A percentile compares a stretch with the other conserved stretches of the same genome.
Conservation (phyloP, 2,888 invertebrate genomes). For the Oxytorus armatus region DNA sequence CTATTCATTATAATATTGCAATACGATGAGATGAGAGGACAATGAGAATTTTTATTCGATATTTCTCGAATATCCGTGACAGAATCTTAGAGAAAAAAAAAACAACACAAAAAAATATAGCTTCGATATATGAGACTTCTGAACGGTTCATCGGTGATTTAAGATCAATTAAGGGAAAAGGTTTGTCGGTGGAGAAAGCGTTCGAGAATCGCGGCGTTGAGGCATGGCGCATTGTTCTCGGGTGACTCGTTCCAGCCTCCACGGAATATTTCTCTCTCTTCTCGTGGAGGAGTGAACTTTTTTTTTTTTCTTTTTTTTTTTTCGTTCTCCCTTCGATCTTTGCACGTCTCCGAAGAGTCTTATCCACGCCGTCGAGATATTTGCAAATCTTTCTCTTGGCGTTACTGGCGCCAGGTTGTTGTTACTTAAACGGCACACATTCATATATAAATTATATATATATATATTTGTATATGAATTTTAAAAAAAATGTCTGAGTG, state of each 20-base stretch:
- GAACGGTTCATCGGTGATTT: slow-evolving; percentile 65
- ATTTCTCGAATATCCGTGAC: slow-evolving; percentile 23
- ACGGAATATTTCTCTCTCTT: slow-evolving; percentile 37
- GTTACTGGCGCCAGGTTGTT: slow-evolving; percentile 60
- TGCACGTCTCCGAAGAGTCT: slow-evolving; percentile 36
- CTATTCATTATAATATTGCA: background rate
- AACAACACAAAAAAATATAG: background rate
- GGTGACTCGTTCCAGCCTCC: slow-evolving; percentile 60
- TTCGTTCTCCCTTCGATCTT: slow-evolving; percentile 34
- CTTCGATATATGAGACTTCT: slow-evolving; percentile 44
- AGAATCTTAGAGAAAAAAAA: background rate
- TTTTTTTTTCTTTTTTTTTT: slow-evolving; percentile 32
- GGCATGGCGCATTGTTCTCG: slow-evolving; percentile 64
- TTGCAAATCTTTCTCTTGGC: slow-evolving; percentile 55
- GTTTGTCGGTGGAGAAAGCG: slow-evolving; percentile 66
- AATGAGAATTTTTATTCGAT: slow-evolving; percentile 9
- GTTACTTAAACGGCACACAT: slow-evolving; percentile 53
- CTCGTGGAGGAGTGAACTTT: slow-evolving; percentile 57
- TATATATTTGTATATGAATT: too few relatives aligned
- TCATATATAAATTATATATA: slow-evolving; percentile 25
- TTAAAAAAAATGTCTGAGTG: slow-evolving; percentile 17
- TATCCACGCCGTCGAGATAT: slow-evolving; percentile 42
- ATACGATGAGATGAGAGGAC: background rate
- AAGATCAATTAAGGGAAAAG: slow-evolving; percentile 68
- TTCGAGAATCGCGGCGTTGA: slow-evolving; percentile 61